Conservation (phyloP, 2,113 vertebrate species). For the Rana temporaria region DNA sequence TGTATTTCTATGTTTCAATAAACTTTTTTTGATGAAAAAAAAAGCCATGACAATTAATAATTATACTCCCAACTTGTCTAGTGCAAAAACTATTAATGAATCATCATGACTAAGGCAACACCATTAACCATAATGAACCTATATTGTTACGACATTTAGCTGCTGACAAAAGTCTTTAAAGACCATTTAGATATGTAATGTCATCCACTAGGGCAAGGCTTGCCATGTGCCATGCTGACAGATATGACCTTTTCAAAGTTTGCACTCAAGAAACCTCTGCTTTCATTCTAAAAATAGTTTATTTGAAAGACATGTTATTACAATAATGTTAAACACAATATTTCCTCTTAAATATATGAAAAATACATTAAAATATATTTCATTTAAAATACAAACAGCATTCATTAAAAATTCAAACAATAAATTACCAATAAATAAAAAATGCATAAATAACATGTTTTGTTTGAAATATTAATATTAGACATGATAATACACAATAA, state of each 20-base stretch:
- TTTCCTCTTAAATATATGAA: constrained; percentile 38
- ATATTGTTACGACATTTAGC: background rate
- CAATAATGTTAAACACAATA: constrained; percentile 17
- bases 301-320: constrained; percentile 46
- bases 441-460: constrained; percentile 60
- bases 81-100: too few species aligned
- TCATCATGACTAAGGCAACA: too few species aligned
- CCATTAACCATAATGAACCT: too few species aligned
- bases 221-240: background rate
- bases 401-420: constrained; percentile 60
- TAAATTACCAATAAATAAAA: constrained; percentile 69
- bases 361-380: constrained; percentile 42
- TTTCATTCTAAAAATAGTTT: constrained; percentile 55
- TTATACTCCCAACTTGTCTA: too few species aligned
- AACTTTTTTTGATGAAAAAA: too few species aligned
- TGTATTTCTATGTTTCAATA: too few species aligned
- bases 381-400: constrained; percentile 41
- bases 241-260: background rate
- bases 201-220: background rate
- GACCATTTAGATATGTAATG: background rate
- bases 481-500: constrained; percentile 1
- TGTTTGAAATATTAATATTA: constrained; percentile 28
- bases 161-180: background rate
- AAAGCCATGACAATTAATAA: too few species aligned
- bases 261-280: background rate